These are phyloP conservation scores for Pardalotus punctatus DNA, from an alignment of 2,113 vertebrate genomes.

Conservation along the genomic window DNA sequence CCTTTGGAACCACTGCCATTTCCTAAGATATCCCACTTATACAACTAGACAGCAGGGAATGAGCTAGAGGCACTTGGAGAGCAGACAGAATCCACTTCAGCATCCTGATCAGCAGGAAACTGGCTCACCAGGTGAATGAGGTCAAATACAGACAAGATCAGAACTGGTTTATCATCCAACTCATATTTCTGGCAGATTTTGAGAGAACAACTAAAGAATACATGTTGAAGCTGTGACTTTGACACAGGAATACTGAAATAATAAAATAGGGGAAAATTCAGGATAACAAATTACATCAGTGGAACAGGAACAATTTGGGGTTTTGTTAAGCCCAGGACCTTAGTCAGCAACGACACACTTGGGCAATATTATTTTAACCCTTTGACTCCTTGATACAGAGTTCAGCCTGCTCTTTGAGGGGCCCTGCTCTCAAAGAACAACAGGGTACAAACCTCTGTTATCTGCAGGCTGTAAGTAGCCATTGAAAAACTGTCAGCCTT, in stretches of 20 bases:
- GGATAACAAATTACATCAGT: constrained; percentile 30
- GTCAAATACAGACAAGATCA: background rate
- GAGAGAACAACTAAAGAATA: background rate
- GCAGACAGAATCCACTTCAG: background rate
- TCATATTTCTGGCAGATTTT: background rate
- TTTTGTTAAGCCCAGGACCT: constrained; percentile 20
- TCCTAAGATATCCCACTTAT: background rate
- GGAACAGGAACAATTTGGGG: constrained; percentile 5
- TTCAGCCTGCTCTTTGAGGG: background rate
- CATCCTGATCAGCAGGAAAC: background rate
- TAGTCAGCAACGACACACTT: constrained; percentile 6
- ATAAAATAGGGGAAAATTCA: background rate
- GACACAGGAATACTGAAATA: background rate
- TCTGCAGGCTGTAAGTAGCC: background rate
- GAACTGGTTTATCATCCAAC: background rate
- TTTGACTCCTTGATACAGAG: background rate
- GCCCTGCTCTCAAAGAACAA: background rate
- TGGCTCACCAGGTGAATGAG: background rate
- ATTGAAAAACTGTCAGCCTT: background rate
- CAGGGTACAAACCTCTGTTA: background rate
- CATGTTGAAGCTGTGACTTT: background rate
- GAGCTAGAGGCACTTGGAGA: background rate
- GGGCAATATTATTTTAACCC: constrained; percentile 52
- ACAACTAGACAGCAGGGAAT: background rate
- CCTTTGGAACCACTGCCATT: background rate